Percentiles rank a stretch among this genome's conserved stretches.
Evolutionary conservation across 2,113 vertebrate genomes (phyloP).

Genomic region (Phaethon lepturus): DNA sequence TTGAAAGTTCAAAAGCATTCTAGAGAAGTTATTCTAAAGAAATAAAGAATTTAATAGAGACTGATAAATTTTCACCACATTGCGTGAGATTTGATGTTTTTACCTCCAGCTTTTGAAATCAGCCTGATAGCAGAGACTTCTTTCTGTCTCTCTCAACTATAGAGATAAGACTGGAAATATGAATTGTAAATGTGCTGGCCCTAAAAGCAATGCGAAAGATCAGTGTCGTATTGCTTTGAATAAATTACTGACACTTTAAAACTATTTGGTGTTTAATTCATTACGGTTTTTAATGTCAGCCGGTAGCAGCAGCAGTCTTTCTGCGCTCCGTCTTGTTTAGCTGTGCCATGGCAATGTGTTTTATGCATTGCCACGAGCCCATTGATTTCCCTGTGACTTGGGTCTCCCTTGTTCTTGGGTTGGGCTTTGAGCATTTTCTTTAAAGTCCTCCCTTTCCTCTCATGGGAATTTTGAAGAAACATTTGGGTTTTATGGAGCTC

Average conservation of each 20-base stretch:
- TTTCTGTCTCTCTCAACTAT: not conserved
- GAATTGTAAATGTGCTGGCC: not conserved
- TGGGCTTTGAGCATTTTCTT: not conserved
- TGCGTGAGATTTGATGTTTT: conserved; percentile 26
- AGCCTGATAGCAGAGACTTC: not conserved
- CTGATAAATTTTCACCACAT: not conserved
- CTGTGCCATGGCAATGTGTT: not conserved
- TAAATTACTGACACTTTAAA: not conserved
- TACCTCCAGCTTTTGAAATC: conserved; percentile 36
- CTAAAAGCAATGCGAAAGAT: not conserved
- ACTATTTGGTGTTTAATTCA: not conserved
- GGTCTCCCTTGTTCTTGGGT: not conserved
- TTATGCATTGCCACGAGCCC: not conserved
- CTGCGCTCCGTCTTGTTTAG: not conserved
- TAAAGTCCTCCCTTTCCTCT: not conserved
- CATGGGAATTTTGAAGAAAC: not conserved
- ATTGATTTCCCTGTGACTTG: not conserved
- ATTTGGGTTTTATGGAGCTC: not conserved
- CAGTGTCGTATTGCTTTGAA: not conserved
- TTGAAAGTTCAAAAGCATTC: not conserved
- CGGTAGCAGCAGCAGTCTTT: not conserved
- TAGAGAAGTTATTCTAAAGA: not conserved
- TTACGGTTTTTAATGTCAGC: not conserved
- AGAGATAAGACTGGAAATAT: not conserved
- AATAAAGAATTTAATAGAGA: not conserved